Conservation (phyloP, 2,113 vertebrate genomes). For the Triplophysa rosa region DNA sequence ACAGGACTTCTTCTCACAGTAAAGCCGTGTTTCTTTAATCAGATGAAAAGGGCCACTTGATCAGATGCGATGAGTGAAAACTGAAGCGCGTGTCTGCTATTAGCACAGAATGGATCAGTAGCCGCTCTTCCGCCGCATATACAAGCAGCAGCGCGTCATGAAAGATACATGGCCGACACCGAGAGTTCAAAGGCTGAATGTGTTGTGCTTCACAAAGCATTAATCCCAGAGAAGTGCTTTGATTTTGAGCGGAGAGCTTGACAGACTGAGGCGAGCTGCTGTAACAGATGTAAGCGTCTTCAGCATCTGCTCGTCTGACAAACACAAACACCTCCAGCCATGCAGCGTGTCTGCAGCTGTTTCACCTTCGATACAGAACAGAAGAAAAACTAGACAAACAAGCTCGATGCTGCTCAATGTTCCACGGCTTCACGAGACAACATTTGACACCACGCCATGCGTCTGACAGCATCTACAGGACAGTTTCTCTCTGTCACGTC, state of each 20-base stretch:
- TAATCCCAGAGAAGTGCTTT: not conserved
- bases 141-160: conserved; percentile 29
- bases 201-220: not conserved
- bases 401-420: conserved; percentile 13
- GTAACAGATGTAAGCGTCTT: conserved; percentile 52
- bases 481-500: not conserved
- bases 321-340: conserved; percentile 45
- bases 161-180: conserved; percentile 41
- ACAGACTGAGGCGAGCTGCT: conserved; percentile 27
- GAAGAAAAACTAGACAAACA: not conserved
- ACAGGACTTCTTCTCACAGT: not conserved
- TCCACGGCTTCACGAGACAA: not conserved
- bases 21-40: conserved; percentile 23
- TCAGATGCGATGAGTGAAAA: conserved; percentile 50
- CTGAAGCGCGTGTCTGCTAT: conserved; percentile 47
- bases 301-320: conserved; percentile 50
- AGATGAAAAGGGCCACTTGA: conserved; percentile 25
- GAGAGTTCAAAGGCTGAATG: conserved; percentile 38
- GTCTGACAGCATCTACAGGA: no score
- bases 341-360: conserved; percentile 47
- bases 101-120: conserved; percentile 50
- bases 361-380: no score
- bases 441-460: conserved; percentile 14
- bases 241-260: not conserved
- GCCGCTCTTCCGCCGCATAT: conserved; percentile 19